Conservation (phyloP, 2,888 invertebrate species). For the Noctua janthina region DNA sequence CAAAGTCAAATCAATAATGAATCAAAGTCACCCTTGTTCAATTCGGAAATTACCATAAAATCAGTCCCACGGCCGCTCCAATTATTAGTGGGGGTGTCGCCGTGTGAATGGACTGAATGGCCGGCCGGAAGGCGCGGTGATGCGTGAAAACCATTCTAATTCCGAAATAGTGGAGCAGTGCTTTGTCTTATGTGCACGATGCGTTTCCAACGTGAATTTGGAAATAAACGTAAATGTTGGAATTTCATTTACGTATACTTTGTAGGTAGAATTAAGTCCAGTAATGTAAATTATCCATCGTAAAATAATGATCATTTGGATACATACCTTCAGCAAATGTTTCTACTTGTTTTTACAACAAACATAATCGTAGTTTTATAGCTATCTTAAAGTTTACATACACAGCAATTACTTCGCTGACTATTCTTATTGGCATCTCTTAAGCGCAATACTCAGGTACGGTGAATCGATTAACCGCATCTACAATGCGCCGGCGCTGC, state of each 20-base stretch:
- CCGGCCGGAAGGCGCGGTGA: constrained; percentile 79
- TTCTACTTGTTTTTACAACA: background rate
- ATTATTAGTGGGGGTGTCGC: constrained; percentile 78
- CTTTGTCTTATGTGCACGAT: constrained; percentile 55
- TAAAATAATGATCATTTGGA: constrained; percentile 10
- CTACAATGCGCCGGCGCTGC: constrained; percentile 39
- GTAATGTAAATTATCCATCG: background rate
- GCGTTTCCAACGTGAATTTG: constrained; percentile 42
- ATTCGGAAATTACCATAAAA: constrained; percentile 86
- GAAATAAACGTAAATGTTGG: constrained; percentile 23
- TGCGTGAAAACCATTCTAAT: constrained; percentile 87
- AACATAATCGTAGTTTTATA: constrained; percentile 14
- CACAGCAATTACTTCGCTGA: constrained; percentile 28
- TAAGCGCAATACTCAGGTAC: constrained; percentile 19
- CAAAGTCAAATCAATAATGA: constrained; percentile 80
- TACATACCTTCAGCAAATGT: background rate
- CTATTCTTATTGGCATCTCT: constrained; percentile 30
- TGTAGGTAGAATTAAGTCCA: constrained; percentile 9
- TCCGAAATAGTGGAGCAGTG: constrained; percentile 68
- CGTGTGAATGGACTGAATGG: constrained; percentile 70
- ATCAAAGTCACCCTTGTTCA: constrained; percentile 75
- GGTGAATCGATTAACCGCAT: constrained; percentile 33
- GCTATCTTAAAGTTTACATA: constrained; percentile 20
- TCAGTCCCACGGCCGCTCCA: constrained; percentile 84
- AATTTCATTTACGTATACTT: background rate